Evolutionary conservation across 2,888 invertebrate genomes (phyloP).

Genomic region (Sisyra nigra): DNA sequence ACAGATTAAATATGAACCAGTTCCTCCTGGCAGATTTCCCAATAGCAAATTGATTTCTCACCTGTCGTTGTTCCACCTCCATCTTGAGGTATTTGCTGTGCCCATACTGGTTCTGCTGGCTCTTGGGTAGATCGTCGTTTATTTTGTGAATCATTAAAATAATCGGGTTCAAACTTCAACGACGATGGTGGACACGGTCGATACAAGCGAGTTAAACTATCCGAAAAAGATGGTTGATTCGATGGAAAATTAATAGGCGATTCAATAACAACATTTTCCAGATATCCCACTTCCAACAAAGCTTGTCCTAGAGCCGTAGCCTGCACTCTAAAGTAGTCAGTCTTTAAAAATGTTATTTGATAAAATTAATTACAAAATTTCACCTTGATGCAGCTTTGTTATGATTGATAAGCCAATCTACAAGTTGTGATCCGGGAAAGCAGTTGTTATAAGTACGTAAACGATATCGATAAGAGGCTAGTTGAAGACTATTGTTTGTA

Average conservation of each 20-base stretch:
- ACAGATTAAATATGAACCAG: too few relatives aligned
- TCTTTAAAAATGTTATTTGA: too few relatives aligned
- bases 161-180: conserved; percentile 4
- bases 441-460: conserved; percentile 58
- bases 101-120: conserved; percentile 43
- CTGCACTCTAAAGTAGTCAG: conserved; percentile 37
- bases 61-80: conserved; percentile 24
- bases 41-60: conserved; percentile 14
- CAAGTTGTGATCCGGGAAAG: conserved; percentile 62
- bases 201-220: conserved; percentile 29
- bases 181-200: conserved; percentile 25
- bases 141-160: neutral
- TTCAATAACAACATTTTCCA: conserved; percentile 47
- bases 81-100: conserved; percentile 36
- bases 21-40: too few relatives aligned
- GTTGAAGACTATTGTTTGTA: conserved; percentile 15
- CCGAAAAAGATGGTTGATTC: conserved; percentile 30
- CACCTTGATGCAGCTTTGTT: conserved; percentile 62
- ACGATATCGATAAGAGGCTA: conserved; percentile 44
- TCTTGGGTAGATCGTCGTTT: conserved; percentile 21
- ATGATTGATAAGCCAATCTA: conserved; percentile 70
- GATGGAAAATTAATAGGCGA: conserved; percentile 20
- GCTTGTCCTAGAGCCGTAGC: conserved; percentile 65
- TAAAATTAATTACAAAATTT: conserved; percentile 3
- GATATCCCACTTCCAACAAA: conserved; percentile 55